Conservation (phyloP, 1,140 invertebrate species). For the Zaprionus ghesquierei region DNA sequence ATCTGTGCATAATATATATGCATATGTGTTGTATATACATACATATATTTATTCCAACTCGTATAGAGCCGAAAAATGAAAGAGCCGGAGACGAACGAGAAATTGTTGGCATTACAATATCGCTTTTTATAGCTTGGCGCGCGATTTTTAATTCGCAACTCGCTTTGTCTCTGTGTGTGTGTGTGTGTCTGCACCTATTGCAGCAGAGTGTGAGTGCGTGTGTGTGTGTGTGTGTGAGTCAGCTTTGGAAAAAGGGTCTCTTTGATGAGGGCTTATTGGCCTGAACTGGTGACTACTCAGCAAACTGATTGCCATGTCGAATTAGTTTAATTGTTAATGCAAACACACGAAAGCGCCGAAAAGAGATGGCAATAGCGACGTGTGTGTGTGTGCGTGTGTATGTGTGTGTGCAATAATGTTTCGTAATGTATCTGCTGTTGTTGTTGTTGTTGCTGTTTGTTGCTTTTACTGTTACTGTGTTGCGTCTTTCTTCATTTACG, state of each 20-base stretch:
- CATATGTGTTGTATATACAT: neutral
- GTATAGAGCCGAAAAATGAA: slow-evolving; percentile 20
- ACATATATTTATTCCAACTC: slow-evolving; percentile 41
- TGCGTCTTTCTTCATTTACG: slow-evolving; percentile 74
- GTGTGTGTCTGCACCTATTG: slow-evolving; percentile 22
- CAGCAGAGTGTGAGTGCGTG: neutral
- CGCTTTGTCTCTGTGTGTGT: slow-evolving; percentile 24
- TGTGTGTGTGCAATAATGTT: slow-evolving; percentile 52
- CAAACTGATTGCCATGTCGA: slow-evolving; percentile 66
- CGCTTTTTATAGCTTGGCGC: slow-evolving; percentile 56
- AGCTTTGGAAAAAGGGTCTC: slow-evolving; percentile 41
- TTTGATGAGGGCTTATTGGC: slow-evolving; percentile 34
- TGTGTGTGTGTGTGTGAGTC: slow-evolving; percentile 18
- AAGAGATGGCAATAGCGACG: neutral
- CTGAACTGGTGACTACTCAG: slow-evolving; percentile 21
- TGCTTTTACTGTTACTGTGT: slow-evolving; percentile 28
- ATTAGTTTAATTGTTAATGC: slow-evolving; percentile 78
- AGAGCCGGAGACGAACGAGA: slow-evolving; percentile 5
- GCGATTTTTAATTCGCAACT: slow-evolving; percentile 67
- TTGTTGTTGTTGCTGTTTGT: neutral
- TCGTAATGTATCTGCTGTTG: slow-evolving; percentile 56
- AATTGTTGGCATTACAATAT: slow-evolving; percentile 71
- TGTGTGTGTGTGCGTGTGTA: neutral
- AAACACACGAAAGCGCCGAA: slow-evolving; percentile 30
- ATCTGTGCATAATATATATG: neutral